These are phyloP conservation scores for Orchestes rusci DNA, from an alignment of 2,888 invertebrate species.

Conservation along the genomic window DNA sequence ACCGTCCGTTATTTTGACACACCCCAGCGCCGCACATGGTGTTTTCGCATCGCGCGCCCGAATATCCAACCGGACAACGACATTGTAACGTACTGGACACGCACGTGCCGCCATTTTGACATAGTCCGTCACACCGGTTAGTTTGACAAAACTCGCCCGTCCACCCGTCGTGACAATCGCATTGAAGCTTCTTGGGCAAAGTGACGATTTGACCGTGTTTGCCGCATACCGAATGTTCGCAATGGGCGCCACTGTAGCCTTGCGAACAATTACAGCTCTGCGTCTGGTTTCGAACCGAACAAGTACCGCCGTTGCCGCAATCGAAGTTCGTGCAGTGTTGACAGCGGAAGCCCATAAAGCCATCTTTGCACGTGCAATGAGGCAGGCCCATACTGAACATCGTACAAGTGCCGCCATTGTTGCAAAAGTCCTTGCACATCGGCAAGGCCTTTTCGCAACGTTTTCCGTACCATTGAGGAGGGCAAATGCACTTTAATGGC, in stretches of 20 bases:
- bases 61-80: constrained; percentile 12
- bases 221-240: constrained; percentile 44
- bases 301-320: constrained; percentile 58
- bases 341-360: constrained; percentile 47
- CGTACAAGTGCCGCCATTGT: constrained; percentile 55
- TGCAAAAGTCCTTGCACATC: constrained; percentile 50
- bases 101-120: constrained; percentile 54
- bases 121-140: constrained; percentile 51
- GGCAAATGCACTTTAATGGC: constrained; percentile 51
- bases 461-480: constrained; percentile 55
- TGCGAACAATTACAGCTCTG: constrained; percentile 42
- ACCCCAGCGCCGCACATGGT: constrained; percentile 40
- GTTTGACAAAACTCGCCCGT: constrained; percentile 55
- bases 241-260: constrained; percentile 48
- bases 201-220: constrained; percentile 22
- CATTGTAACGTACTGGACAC: constrained; percentile 14
- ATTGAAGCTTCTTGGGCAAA: constrained; percentile 31
- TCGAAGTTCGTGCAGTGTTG: constrained; percentile 51
- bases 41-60: constrained; percentile 43
- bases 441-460: constrained; percentile 55
- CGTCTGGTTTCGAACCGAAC: constrained; percentile 43
- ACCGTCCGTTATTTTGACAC: constrained; percentile 17
- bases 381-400: constrained; percentile 33
- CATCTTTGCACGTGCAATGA: constrained; percentile 44
- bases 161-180: constrained; percentile 43